Evolutionary conservation across 2,888 invertebrate species (phyloP), one percentile per base, ranked within the genome.

Genomic region (Anthrax anthrax): DNA sequence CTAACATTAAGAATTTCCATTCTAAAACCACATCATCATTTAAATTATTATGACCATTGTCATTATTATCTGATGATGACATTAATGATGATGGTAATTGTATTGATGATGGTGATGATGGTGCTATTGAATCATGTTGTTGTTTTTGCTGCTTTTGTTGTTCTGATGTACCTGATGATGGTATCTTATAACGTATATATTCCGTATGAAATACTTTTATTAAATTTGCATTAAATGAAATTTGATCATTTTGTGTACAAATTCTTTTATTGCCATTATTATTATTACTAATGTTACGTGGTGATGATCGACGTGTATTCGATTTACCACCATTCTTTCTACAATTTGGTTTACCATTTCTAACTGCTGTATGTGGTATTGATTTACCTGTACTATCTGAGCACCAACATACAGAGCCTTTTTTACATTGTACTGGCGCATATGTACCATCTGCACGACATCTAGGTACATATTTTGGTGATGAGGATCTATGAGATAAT

Each of bases 1-100:
- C 95, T 57, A 95, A 73, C 51, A 80, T 77, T 19, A 75, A 70
- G 65, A 95, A 96, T 68, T 95, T 94, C 95, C 95, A 96, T 53
- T 84, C 81, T 14, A 90, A 72, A 0, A 90, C 83, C 14, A 65
- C 59, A 17, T 70, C 65, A 23, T 78, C 76, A 13, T 58, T 59
- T 17, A 65, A 63, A 29, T 61, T 59, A 16, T 48, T 45, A 2
- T 48, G 43, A 29, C 42, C 47, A 18, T 37, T 50, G 16, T 16
- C 6, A 16, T 36, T 36, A 36, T 36, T 36, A 14, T 9, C 12
- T 29, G 29, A 32, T 32, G 29, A 32, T 9, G 29, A 32, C 12
- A 12, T 12, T 32, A 12, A 32, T 32, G 29, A 32, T 32, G 29
- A 32, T 32, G 29, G 29, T 32, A 32, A 32, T 32, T 23, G 23